These are phyloP conservation scores for Eumeta japonica DNA, from an alignment of 1,140 invertebrate genomes.

Conservation along the genomic window DNA sequence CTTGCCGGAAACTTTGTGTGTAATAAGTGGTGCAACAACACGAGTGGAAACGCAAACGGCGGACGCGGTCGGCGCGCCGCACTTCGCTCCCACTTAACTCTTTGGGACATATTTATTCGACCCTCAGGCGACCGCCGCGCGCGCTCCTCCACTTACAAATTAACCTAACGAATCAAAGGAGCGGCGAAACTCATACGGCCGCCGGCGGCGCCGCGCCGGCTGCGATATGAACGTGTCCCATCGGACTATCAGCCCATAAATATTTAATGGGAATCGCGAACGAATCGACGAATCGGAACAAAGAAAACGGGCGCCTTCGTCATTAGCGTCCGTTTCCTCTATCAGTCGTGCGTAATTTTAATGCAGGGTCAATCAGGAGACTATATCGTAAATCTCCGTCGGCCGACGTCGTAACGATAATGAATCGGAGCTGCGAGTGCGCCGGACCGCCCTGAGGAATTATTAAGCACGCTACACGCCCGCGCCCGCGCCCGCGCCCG, in stretches of 20 bases:
- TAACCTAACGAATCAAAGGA: constrained; percentile 50
- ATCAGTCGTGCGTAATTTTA: constrained; percentile 57
- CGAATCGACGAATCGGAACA: constrained; percentile 41
- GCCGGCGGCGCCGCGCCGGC: constrained; percentile 23
- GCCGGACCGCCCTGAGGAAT: constrained; percentile 43
- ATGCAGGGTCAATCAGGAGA: constrained; percentile 57
- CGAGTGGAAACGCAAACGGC: constrained; percentile 57
- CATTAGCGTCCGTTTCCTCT: constrained; percentile 41
- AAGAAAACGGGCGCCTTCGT: constrained; percentile 35
- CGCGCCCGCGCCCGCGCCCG: no score
- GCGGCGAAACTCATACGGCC: constrained; percentile 38
- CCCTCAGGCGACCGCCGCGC: constrained; percentile 46
- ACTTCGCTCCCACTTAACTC: constrained; percentile 54
- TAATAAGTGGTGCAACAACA: constrained; percentile 59
- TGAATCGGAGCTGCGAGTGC: constrained; percentile 47
- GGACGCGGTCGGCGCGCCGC: constrained; percentile 48
- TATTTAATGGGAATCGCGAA: constrained; percentile 46
- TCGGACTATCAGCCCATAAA: constrained; percentile 34
- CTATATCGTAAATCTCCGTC: constrained; percentile 49
- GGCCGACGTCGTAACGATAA: constrained; percentile 48
- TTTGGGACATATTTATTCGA: constrained; percentile 59
- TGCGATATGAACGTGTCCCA: constrained; percentile 28
- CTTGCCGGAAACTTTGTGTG: constrained; percentile 57
- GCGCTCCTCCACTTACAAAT: constrained; percentile 33
- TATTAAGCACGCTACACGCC: constrained; percentile 32